These are phyloP conservation scores for Suricata suricatta DNA, from an alignment of 2,113 vertebrate species.

Conservation along the genomic window DNA sequence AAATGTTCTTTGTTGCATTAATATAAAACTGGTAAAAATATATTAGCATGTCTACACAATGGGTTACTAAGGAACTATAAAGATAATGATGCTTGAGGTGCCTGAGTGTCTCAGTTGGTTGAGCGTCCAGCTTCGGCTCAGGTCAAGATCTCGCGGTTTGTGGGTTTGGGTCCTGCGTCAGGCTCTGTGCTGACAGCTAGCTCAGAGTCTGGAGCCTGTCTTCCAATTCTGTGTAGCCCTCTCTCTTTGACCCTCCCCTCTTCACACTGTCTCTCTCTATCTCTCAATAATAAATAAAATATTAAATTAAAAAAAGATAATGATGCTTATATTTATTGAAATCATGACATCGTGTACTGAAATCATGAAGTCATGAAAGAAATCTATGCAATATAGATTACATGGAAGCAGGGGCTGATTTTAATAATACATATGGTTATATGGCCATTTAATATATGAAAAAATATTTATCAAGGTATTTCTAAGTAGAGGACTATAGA, in stretches of 20 bases:
- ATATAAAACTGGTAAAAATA: constrained; percentile 26
- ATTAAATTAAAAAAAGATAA: neutral
- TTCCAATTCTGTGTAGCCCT: too few species aligned
- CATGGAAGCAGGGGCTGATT: neutral
- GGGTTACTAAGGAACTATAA: neutral
- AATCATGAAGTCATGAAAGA: neutral
- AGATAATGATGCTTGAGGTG: neutral
- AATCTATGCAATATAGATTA: neutral
- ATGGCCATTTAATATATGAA: neutral
- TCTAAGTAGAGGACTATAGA: neutral
- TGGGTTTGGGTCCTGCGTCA: too few species aligned
- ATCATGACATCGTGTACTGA: neutral
- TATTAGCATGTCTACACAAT: neutral
- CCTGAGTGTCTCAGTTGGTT: too few species aligned
- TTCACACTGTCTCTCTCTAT: too few species aligned
- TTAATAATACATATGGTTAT: neutral
- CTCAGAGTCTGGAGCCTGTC: too few species aligned
- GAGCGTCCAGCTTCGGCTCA: too few species aligned
- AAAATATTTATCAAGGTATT: constrained; percentile 36
- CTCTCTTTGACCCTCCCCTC: too few species aligned
- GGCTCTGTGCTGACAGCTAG: too few species aligned
- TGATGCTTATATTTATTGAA: neutral
- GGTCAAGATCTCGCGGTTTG: too few species aligned
- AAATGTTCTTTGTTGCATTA: constrained; percentile 26
- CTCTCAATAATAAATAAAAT: too few species aligned